These are phyloP conservation scores for Akabosia matsudoensis DNA, from an alignment of 1,140 invertebrate species.

Conservation along the genomic window DNA sequence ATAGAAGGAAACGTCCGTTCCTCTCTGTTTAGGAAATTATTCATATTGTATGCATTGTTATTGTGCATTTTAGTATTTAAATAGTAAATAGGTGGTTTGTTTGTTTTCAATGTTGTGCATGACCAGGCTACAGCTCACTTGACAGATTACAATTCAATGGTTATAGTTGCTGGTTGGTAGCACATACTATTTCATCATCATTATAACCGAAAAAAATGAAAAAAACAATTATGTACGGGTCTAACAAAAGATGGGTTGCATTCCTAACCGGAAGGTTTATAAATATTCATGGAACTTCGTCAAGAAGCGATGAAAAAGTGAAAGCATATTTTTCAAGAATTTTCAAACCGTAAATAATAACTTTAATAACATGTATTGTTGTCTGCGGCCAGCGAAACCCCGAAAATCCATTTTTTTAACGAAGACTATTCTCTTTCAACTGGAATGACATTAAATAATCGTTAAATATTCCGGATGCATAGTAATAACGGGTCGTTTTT, in stretches of 20 bases:
- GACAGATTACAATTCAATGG: no score
- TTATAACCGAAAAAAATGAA: neutral
- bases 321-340: neutral
- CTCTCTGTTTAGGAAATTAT: neutral
- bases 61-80: neutral
- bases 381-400: neutral
- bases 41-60: constrained; percentile 4
- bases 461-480: neutral
- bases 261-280: neutral
- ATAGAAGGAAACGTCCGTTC: neutral
- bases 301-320: neutral
- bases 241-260: neutral
- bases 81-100: neutral
- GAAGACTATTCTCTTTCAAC: neutral
- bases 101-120: neutral
- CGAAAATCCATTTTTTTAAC: neutral
- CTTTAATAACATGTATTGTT: neutral
- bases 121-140: neutral
- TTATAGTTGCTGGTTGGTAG: no score
- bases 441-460: neutral
- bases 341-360: neutral
- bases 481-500: no score
- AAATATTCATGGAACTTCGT: neutral
- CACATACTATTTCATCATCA: neutral
- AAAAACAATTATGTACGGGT: neutral